Percentiles rank a stretch among this genome's conserved stretches.
phyloP scores from a whole-genome alignment of 2,797 vertebrate genomes.

The Kryptopterus vitreolus region DNA sequence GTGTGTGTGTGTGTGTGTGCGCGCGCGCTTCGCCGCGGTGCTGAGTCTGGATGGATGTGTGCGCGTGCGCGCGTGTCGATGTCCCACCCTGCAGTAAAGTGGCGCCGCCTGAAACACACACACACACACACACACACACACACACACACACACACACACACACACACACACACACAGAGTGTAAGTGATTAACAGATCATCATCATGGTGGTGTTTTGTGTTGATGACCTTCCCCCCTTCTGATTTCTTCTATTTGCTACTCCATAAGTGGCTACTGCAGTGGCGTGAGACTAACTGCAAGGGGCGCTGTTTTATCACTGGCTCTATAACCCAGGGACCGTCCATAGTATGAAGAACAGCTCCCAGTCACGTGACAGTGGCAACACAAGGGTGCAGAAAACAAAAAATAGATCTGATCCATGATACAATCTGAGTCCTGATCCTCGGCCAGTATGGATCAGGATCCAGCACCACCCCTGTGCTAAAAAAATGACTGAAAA shows the following conservation, averaged over 20 bases:
- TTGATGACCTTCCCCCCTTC: not conserved
- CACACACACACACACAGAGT: not conserved
- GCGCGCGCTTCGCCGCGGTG: not conserved
- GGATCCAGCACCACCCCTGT: too few relatives aligned
- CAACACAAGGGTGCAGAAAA: too few relatives aligned
- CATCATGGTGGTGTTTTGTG: too few relatives aligned
- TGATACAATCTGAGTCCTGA: too few relatives aligned
- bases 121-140: too few relatives aligned
- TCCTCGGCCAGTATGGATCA: too few relatives aligned
- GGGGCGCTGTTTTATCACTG: not conserved
- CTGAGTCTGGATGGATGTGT: constrained; percentile 3
- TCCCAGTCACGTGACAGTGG: not conserved
- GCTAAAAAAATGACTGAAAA: too few relatives aligned
- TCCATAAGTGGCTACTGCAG: not conserved
- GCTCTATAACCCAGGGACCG: not conserved
- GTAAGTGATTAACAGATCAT: not conserved
- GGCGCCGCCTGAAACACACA: not conserved
- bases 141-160: not conserved
- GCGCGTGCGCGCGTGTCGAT: not conserved
- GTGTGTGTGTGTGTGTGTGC: not conserved
- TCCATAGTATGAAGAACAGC: not conserved
- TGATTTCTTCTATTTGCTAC: not conserved
- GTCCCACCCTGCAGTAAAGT: constrained; percentile 35
- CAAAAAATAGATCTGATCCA: too few relatives aligned
- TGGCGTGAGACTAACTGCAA: not conserved